Percentiles rank a stretch among this genome's conserved stretches.
Evolutionary conservation across 2,888 invertebrate genomes (phyloP).

Genomic region (Drosophila limbata): DNA sequence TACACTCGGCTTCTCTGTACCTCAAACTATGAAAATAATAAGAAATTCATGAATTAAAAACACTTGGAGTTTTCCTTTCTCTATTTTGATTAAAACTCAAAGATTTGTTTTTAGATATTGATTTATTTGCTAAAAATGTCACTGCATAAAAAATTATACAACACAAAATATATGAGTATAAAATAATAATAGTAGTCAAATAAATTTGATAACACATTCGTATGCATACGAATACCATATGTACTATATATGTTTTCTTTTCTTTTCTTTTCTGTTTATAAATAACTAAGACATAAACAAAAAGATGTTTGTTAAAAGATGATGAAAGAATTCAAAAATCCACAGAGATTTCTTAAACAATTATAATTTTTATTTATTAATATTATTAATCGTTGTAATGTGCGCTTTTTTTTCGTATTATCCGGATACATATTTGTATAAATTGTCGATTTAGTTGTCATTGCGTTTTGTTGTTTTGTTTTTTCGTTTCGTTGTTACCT

Average conservation of each 20-base stretch:
- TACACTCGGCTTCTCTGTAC: slow-evolving; percentile 66
- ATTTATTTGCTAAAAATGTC: slow-evolving; percentile 75
- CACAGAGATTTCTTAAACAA: slow-evolving; percentile 46
- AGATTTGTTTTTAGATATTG: slow-evolving; percentile 42
- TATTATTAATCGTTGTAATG: slow-evolving; percentile 58
- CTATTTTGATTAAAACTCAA: neutral
- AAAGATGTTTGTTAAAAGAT: slow-evolving; percentile 39
- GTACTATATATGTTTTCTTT: slow-evolving; percentile 22
- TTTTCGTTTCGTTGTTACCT: slow-evolving; percentile 76
- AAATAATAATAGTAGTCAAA: slow-evolving; percentile 69
- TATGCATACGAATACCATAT: slow-evolving; percentile 71
- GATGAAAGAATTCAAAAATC: slow-evolving; percentile 27
- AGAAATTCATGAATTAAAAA: slow-evolving; percentile 7
- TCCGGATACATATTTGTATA: slow-evolving; percentile 68
- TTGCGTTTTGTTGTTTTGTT: slow-evolving; percentile 32
- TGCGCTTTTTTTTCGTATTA: slow-evolving; percentile 71
- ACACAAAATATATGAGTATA: slow-evolving; percentile 73
- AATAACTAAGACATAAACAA: slow-evolving; percentile 60
- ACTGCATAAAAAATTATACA: slow-evolving; percentile 80
- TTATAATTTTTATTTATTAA: slow-evolving; percentile 38
- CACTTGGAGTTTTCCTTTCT: neutral
- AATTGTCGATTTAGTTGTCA: slow-evolving; percentile 62
- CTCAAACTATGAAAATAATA: slow-evolving; percentile 30
- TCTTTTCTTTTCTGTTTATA: slow-evolving; percentile 39
- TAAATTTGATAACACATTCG: slow-evolving; percentile 71